Evolutionary conservation across 2,113 vertebrate species (phyloP), one percentile per base, ranked within the genome.

Genomic region (Ceyx cyanopectus): DNA sequence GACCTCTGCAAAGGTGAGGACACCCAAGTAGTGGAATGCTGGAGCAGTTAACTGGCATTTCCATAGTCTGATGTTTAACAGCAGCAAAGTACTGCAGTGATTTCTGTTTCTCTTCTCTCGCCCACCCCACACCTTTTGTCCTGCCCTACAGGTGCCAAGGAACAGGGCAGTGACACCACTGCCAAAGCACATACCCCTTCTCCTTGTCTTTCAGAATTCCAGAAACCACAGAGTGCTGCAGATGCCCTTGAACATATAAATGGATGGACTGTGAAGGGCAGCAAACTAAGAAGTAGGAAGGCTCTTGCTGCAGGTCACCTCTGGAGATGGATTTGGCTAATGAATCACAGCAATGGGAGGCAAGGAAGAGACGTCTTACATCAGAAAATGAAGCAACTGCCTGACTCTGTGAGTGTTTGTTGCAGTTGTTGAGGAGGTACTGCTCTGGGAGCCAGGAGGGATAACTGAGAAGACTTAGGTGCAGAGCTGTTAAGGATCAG

Each of bases 261-360:
- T 8, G 73, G 74, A n/a, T 84, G 94, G 78, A 91, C 27, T 3
- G 9, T 67, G 81, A 83, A 92, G 87, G 79, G 92, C 41, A 40
- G 93, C 48, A 61, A 90, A 89, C 90, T 98, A 10, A 89, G 90
- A 86, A 96, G 96, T 43, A 96, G 98, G 62, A 94, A 92, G 8
- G 97, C 98, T 17, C 93, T 99, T n/a, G 99, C 98, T 30, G 97
- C 98, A 1, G 93, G 97, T 40, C 98, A 98, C 81, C 94, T 99
- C 54, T 85, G 93, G 41, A 94, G 96, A 19, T 99, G 98, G 98
- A 94, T 97, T 65, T 70, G 87, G 61, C 68, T 69, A n/a, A 91
- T 80, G 73, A 92, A 78, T 45, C 88, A 50, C 41, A 95, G 34
- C 41, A 24, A 16, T 13, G 51, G 10, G 48, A 14, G 83, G 17